Evolutionary conservation across 2,113 vertebrate species (phyloP), one percentile per base, ranked within the genome.

Genomic region (Thunnus maccoyii): DNA sequence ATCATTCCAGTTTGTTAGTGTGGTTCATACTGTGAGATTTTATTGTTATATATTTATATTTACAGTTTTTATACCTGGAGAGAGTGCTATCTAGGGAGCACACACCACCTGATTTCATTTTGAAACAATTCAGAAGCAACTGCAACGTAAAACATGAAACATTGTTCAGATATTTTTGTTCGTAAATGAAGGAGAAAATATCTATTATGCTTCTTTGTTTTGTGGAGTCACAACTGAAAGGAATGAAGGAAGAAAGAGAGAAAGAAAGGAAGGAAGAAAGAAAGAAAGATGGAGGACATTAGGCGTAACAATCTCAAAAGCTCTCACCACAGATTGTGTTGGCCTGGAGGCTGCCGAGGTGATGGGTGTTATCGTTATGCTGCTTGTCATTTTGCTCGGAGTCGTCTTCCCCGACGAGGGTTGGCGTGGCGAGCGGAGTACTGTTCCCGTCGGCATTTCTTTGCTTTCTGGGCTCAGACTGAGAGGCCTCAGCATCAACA

Each of bases 341-440:
- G 96, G 95, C 90, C 96, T 95, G 3, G 96, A 94, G 58, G 95
- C 93, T 0, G 96, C 95, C 0, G 96, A 95, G 46, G 95, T 96
- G 79, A 95, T 87, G 0, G 98, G 98, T 0, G 97, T 99, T 78
- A 99, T 99, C 5, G 95, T 99, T 84, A 99, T 98, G 62, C 97
- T 98, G 88, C 98, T 99, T 0, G 96, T 99, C 92, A 99, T 97
- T 76, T 98, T 99, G 93, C 92, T 95, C 10, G 20, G 78, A 0
- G 94, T 87, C 0, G 90, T 84, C 55, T 95, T 92, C 16, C 93
- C 94, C 0, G 70, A 48, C 0, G 65, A 60, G 0, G 84, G 88
- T 80, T 94, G 96, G 5, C 95, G 95, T 10, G 97, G 97, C 0
- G 96, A 96, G 8, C 97, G 96, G 2, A 97, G 96, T 32, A 98